These are phyloP conservation scores for Talpa occidentalis DNA, from an alignment of 2,113 vertebrate species.

Conservation along the genomic window DNA sequence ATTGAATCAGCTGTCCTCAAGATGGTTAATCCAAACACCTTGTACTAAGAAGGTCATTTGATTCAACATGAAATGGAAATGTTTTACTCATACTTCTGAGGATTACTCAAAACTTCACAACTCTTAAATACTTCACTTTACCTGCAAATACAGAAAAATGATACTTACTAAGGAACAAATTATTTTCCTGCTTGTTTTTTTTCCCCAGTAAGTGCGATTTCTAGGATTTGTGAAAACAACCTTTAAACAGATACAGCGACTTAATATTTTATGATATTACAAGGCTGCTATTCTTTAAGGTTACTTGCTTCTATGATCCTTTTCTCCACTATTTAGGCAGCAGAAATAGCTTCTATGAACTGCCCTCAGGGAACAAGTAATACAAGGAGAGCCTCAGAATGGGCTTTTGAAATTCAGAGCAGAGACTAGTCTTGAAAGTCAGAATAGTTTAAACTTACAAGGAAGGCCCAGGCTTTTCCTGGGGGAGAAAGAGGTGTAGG, in stretches of 20 bases:
- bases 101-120: slow-evolving; percentile 27
- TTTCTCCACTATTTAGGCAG: neutral
- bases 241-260: neutral
- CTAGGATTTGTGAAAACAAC: neutral
- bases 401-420: slow-evolving; percentile 56
- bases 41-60: neutral
- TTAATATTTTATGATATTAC: slow-evolving; percentile 38
- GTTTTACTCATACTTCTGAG: neutral
- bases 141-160: neutral
- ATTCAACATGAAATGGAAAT: neutral
- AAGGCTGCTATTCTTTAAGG: neutral
- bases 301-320: slow-evolving; percentile 19
- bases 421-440: slow-evolving; percentile 38
- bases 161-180: slow-evolving; percentile 32
- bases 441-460: slow-evolving; percentile 26
- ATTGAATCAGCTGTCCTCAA: neutral
- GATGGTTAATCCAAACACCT: neutral
- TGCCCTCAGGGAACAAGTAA: slow-evolving; percentile 8
- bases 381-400: slow-evolving; percentile 38
- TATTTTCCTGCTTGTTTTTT: slow-evolving; percentile 16
- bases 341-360: neutral
- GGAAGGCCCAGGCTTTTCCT: neutral
- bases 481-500: neutral
- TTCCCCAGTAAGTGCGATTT: slow-evolving; percentile 6
- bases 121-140: slow-evolving; percentile 10